phyloP scores from a whole-genome alignment of 2,888 invertebrate species.

The Steromphala cineraria region DNA sequence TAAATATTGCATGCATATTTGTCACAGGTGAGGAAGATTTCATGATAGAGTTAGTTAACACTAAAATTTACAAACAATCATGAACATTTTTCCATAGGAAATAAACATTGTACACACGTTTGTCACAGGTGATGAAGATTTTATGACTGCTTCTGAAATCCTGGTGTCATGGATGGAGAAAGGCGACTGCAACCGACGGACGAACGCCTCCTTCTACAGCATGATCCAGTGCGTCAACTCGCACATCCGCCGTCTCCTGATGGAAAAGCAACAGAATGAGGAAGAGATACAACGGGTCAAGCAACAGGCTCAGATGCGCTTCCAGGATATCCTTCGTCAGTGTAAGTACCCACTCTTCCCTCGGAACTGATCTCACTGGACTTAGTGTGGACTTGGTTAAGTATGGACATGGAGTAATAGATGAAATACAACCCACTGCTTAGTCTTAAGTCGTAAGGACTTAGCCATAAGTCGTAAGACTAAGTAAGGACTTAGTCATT shows the following conservation, averaged over 20 bases:
- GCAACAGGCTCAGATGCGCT: slow-evolving; percentile 88
- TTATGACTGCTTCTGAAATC: slow-evolving; percentile 88
- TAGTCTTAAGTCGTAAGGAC: no score
- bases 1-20: neutral
- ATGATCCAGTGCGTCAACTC: slow-evolving; percentile 95
- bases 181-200: slow-evolving; percentile 94
- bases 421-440: no score
- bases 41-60: no score
- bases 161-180: slow-evolving; percentile 94
- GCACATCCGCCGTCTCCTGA: slow-evolving; percentile 89
- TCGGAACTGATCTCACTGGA: neutral
- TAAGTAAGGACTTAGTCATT: no score
- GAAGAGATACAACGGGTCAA: slow-evolving; percentile 91
- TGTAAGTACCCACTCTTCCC: slow-evolving; percentile 83
- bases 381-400: neutral
- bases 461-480: no score
- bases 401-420: no score
- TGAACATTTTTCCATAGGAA: no score
- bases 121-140: slow-evolving; percentile 83
- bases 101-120: neutral
- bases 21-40: slow-evolving; percentile 84
- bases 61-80: no score
- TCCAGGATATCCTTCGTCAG: slow-evolving; percentile 90
- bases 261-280: slow-evolving; percentile 90
- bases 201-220: slow-evolving; percentile 93